Percentiles rank a stretch among this genome's conserved stretches.
These are phyloP conservation scores for Anorthoa munda DNA, from an alignment of 2,888 invertebrate genomes.

Conservation along the genomic window DNA sequence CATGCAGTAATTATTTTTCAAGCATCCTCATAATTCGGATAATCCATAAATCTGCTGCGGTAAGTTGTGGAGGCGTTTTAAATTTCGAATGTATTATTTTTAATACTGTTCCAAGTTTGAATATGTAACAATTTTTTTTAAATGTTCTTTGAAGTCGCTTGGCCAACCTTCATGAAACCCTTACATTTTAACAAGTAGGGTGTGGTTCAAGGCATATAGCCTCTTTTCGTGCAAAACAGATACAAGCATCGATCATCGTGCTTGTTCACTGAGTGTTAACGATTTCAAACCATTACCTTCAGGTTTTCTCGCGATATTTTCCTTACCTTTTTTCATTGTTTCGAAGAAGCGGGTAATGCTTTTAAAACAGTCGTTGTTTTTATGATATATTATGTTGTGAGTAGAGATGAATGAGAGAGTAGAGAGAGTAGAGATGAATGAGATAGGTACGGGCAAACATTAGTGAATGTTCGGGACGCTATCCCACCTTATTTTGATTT, in stretches of 20 bases:
- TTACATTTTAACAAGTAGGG: too few species aligned
- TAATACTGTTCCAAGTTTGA: not conserved
- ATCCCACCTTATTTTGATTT: constrained; percentile 58
- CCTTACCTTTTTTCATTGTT: constrained; percentile 1
- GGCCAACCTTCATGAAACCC: too few species aligned
- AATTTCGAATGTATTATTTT: not conserved
- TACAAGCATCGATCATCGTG: too few species aligned
- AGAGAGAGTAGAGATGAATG: too few species aligned
- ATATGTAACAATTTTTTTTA: too few species aligned
- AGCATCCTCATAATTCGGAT: not conserved
- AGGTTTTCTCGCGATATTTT: constrained; percentile 16
- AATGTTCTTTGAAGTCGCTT: not conserved
- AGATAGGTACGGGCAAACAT: constrained; percentile 35
- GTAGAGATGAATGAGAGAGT: too few species aligned
- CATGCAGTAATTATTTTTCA: not conserved
- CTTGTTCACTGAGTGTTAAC: constrained; percentile 1
- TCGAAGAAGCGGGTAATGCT: constrained; percentile 28
- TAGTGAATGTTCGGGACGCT: constrained; percentile 30
- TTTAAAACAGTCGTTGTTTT: constrained; percentile 40
- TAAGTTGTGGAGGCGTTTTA: not conserved
- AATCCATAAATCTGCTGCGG: not conserved
- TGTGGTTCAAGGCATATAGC: not conserved
- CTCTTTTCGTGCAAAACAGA: not conserved
- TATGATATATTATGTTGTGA: constrained; percentile 46
- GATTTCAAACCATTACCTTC: not conserved